Evolutionary conservation across 1,140 invertebrate genomes (phyloP), one percentile per base, ranked within the genome.

Genomic region (Globodera ellingtonae): DNA sequence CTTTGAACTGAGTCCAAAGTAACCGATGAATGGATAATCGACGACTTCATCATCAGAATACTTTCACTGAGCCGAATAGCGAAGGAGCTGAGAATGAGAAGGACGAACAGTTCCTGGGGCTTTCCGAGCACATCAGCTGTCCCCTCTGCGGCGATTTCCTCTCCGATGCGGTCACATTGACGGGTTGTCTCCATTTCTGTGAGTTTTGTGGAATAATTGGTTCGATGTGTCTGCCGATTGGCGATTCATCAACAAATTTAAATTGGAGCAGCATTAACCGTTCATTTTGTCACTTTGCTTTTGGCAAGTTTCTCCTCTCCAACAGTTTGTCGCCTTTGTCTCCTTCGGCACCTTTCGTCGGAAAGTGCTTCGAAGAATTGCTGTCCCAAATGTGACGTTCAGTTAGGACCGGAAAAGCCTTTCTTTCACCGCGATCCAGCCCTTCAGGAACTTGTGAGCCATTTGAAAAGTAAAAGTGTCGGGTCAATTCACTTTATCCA

Each of bases 141-240:
- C 24, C 52, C 65, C 18, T 81, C 18, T 81, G 80, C 78, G 47
- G 71, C 5, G 24, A 72, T 47, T 81, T 72, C 77, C 69, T 81
- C 9, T 52, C 59, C 50, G 75, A 81, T 46, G 80, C 80, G 18
- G 80, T 81, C 70, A 81, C 78, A 24, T 69, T 81, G 44, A 79
- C 24, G 7, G 80, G 50, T 56, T 81, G 80, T 72, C 80, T 81
- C 69, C 80, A 81, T 56, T 78, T 81, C 73, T 81, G 80, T 81
- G 73, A 47, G 47, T 21, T 70, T 50, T 15, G 35, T 35, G 9
- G n/a, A 79, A 48, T 24, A 9, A 52, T 52, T 5, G 7, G 50
- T 52, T 9, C 10, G 10, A 1, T 9, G 10, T 52, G 50, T 52
- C 50, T 52, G 0, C 50, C 56, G 3, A 10, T 78, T 47, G 44